Percentiles rank a stretch among this genome's conserved stretches.
phyloP scores from a whole-genome alignment of 2,888 invertebrate species.

The Thera obeliscata region DNA sequence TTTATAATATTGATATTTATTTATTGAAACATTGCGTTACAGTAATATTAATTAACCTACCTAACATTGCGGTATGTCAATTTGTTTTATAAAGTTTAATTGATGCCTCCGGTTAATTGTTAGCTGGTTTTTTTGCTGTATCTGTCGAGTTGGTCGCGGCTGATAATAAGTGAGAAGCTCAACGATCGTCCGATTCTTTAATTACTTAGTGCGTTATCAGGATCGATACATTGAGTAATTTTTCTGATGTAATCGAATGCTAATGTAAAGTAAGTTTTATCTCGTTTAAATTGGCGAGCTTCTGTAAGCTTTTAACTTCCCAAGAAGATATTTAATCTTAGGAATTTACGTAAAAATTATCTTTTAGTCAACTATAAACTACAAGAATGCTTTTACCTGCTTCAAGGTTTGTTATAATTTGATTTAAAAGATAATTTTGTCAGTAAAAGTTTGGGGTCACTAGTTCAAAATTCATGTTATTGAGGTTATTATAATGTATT shows the following conservation, averaged over 20 bases:
- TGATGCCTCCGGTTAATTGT: too few relatives aligned
- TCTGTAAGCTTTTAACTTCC: conserved; percentile 25
- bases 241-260: conserved; percentile 65
- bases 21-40: too few relatives aligned
- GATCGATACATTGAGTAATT: conserved; percentile 69
- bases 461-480: not conserved
- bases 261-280: conserved; percentile 61
- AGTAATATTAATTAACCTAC: too few relatives aligned
- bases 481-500: not conserved
- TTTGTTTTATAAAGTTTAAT: too few relatives aligned
- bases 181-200: conserved; percentile 68
- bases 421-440: not conserved
- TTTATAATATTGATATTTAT: too few relatives aligned
- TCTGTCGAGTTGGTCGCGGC: conserved; percentile 9
- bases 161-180: conserved; percentile 33
- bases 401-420: not conserved
- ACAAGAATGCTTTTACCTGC: not conserved
- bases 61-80: too few relatives aligned
- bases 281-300: conserved; percentile 52
- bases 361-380: not conserved
- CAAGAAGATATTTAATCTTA: not conserved
- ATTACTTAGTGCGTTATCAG: conserved; percentile 68
- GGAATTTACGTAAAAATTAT: not conserved
- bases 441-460: not conserved
- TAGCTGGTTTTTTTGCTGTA: not conserved